These are phyloP conservation scores for Branchellion lobata DNA, from an alignment of 2,888 invertebrate species.

Conservation along the genomic window DNA sequence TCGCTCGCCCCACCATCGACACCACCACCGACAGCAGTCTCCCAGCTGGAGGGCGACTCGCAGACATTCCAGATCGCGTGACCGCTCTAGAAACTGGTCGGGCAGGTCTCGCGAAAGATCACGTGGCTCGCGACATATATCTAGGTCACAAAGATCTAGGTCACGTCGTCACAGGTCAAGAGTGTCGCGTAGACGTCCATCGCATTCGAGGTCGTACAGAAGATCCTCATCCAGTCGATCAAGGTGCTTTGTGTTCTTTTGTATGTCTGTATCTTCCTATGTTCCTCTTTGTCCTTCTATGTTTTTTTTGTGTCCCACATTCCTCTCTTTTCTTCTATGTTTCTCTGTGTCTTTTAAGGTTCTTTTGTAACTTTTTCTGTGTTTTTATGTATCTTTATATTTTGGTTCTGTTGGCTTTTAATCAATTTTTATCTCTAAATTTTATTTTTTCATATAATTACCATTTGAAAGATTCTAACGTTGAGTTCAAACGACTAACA, in stretches of 20 bases:
- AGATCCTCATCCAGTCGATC: conserved; percentile 9
- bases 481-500: no score
- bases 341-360: no score
- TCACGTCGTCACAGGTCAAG: conserved; percentile 20
- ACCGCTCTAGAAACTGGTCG: conserved; percentile 49
- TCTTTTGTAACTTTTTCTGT: no score
- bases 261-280: not conserved
- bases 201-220: conserved; percentile 23
- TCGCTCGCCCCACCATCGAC: conserved; percentile 11
- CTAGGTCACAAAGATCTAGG: conserved; percentile 23
- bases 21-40: not conserved
- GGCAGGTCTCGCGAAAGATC: conserved; percentile 48
- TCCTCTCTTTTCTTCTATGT: no score
- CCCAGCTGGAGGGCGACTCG: conserved; percentile 6
- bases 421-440: no score
- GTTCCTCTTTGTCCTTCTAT: no score
- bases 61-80: conserved; percentile 47
- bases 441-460: no score
- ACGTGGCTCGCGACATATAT: conserved; percentile 9
- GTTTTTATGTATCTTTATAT: no score
- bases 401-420: no score
- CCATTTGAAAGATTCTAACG: no score
- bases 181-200: not conserved
- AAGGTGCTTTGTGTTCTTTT: not conserved
- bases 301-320: no score